phyloP scores from a whole-genome alignment of 2,113 vertebrate genomes.

The Onychostruthus taczanowskii region DNA sequence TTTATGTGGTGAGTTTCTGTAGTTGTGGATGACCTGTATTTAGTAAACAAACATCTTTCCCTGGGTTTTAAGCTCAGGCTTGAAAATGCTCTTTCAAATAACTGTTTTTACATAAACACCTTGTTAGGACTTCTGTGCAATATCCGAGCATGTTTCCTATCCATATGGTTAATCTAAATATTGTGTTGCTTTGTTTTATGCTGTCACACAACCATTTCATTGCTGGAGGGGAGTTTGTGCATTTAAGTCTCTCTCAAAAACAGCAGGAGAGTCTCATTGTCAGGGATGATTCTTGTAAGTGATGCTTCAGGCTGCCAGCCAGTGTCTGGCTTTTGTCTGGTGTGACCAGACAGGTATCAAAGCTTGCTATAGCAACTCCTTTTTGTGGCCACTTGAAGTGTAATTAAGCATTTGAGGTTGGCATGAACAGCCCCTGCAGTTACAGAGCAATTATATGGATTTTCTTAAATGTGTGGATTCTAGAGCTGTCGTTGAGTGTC shows the following conservation, averaged over 20 bases:
- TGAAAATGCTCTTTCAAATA: background rate
- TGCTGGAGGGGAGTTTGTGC: background rate
- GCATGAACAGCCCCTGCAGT: background rate
- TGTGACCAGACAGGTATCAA: background rate
- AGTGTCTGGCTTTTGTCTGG: slow-evolving; percentile 25
- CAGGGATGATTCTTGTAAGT: background rate
- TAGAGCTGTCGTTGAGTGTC: background rate
- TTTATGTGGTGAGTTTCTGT: slow-evolving; percentile 49
- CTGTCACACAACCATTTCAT: background rate
- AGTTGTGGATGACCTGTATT: slow-evolving; percentile 33
- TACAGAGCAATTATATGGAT: background rate
- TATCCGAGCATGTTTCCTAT: background rate
- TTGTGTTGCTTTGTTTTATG: background rate
- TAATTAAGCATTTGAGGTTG: background rate
- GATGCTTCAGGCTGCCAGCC: slow-evolving; percentile 16
- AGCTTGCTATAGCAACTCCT: background rate
- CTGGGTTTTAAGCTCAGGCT: slow-evolving; percentile 52
- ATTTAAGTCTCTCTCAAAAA: background rate
- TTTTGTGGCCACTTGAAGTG: background rate
- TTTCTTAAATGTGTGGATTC: background rate
- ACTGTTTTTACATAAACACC: background rate
- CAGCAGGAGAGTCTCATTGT: slow-evolving; percentile 11
- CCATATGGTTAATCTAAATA: background rate
- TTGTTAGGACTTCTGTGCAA: background rate
- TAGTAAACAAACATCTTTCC: slow-evolving; percentile 55